A percentile compares a stretch with the other conserved stretches of the same genome.
These are phyloP conservation scores for Oegoconia quadripuncta DNA, from an alignment of 2,888 invertebrate genomes.

Conservation along the genomic window DNA sequence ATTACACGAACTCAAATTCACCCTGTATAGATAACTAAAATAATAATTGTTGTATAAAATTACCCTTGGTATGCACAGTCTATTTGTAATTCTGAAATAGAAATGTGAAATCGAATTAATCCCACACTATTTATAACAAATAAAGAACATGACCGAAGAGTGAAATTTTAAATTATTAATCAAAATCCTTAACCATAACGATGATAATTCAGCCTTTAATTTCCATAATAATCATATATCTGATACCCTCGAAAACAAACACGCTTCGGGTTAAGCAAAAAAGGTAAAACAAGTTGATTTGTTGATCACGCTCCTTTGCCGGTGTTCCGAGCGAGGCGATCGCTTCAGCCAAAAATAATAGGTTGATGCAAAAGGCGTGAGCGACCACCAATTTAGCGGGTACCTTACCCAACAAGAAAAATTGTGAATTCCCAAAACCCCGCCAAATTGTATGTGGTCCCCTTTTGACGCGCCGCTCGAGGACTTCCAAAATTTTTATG, in stretches of 20 bases:
- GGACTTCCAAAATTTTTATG: conserved; percentile 67
- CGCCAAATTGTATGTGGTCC: conserved; percentile 68
- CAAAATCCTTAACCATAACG: conserved; percentile 19
- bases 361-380: conserved; percentile 68
- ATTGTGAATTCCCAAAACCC: conserved; percentile 49
- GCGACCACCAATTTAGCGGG: conserved; percentile 71
- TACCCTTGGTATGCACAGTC: too few species aligned
- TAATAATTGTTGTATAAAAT: too few species aligned
- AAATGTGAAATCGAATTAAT: too few species aligned
- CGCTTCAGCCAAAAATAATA: conserved; percentile 65
- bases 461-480: conserved; percentile 64
- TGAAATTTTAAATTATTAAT: conserved; percentile 7
- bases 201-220: conserved; percentile 51
- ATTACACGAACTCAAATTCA: too few species aligned
- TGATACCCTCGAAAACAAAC: conserved; percentile 72
- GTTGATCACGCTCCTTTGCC: conserved; percentile 63
- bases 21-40: too few species aligned
- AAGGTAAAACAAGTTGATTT: conserved; percentile 55
- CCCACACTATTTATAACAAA: neutral
- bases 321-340: conserved; percentile 53
- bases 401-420: conserved; percentile 49
- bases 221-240: conserved; percentile 67
- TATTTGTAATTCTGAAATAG: too few species aligned
- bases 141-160: neutral
- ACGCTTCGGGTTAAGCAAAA: conserved; percentile 50